A percentile compares a stretch with the other conserved stretches of the same genome.
Evolutionary conservation across 2,113 vertebrate species (phyloP).

Genomic region (Phoxinus phoxinus): DNA sequence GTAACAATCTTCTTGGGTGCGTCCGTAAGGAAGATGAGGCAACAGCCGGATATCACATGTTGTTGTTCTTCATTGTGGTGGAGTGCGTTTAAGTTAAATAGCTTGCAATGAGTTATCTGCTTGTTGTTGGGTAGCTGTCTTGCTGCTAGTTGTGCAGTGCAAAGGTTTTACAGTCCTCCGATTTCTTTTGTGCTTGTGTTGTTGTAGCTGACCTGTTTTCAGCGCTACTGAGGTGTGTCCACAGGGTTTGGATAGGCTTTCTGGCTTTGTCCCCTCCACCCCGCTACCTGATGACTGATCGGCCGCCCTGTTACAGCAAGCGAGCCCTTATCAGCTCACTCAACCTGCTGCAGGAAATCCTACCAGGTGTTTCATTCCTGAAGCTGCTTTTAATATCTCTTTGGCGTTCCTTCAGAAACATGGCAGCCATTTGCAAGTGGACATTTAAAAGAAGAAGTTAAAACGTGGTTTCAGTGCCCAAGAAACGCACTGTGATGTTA

Average conservation of each 20-base stretch:
- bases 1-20: constrained; percentile 21
- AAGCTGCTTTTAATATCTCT: constrained; percentile 3
- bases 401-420: constrained; percentile 8
- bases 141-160: neutral
- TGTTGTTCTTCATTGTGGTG: constrained; percentile 26
- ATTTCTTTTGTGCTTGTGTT: neutral
- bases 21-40: neutral
- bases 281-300: constrained; percentile 45
- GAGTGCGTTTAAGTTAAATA: neutral
- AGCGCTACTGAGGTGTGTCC: neutral
- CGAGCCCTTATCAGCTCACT: constrained; percentile 49
- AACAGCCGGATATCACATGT: constrained; percentile 6
- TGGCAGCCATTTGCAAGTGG: neutral
- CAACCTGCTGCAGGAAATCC: constrained; percentile 35
- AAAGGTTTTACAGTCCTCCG: neutral
- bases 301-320: neutral
- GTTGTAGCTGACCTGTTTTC: neutral
- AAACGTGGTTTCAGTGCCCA: constrained; percentile 19
- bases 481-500: neutral
- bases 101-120: neutral
- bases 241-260: neutral
- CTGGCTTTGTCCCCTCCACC: neutral
- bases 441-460: neutral
- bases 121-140: neutral
- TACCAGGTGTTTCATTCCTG: constrained; percentile 20